Conservation (phyloP, 2,113 vertebrate genomes). For the Callionymus lyra region DNA sequence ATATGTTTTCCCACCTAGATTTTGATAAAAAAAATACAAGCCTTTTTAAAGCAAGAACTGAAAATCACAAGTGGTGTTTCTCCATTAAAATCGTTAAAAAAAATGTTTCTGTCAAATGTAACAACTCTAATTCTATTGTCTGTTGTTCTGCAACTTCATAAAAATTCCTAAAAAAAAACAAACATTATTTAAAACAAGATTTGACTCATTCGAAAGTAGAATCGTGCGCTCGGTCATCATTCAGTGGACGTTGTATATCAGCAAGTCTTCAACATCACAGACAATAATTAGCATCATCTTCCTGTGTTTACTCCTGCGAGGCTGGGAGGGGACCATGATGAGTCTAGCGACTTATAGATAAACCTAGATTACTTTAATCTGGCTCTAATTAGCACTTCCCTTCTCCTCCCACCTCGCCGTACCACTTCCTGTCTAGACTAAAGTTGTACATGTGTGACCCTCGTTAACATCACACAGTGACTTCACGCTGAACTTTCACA, state of each 20-base stretch:
- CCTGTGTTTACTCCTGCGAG: slow-evolving; percentile 69
- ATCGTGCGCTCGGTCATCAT: background rate
- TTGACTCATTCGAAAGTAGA: too few species aligned
- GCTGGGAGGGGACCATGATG: slow-evolving; percentile 45
- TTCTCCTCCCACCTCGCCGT: slow-evolving; percentile 41
- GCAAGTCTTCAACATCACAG: slow-evolving; percentile 33
- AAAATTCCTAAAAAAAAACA: too few species aligned
- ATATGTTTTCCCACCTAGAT: slow-evolving; percentile 35
- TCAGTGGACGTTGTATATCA: slow-evolving; percentile 11
- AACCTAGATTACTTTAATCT: slow-evolving; percentile 64
- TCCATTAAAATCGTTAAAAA: too few species aligned
- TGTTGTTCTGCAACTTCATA: too few species aligned
- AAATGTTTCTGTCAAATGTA: too few species aligned
- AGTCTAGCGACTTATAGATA: slow-evolving; percentile 57
- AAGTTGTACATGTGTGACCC: slow-evolving; percentile 12
- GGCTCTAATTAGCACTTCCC: slow-evolving; percentile 55
- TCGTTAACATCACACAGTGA: slow-evolving; percentile 4
- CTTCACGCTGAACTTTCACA: background rate
- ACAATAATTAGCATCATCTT: slow-evolving; percentile 63
- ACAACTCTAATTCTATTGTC: too few species aligned
- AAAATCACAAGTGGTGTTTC: too few species aligned
- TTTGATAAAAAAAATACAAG: slow-evolving; percentile 42
- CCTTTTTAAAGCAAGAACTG: slow-evolving; percentile 23
- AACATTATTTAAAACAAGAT: too few species aligned
- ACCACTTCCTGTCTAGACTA: slow-evolving; percentile 65